A percentile compares a stretch with the other conserved stretches of the same genome.
Evolutionary conservation across 2,888 invertebrate species (phyloP).

Genomic region (Papilio elwesi): DNA sequence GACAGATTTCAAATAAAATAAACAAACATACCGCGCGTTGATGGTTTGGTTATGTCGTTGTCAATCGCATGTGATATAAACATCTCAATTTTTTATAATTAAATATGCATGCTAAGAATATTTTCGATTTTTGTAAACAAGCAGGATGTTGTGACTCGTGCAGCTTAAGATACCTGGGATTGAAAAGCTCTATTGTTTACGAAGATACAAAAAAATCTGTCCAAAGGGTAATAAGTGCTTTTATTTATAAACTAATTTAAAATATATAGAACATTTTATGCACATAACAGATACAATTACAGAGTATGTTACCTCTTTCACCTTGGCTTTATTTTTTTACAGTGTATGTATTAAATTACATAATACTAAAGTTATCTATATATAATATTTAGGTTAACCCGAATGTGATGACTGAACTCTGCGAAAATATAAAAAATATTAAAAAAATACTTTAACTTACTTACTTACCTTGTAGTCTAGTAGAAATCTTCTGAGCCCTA

Average conservation of each 20-base stretch:
- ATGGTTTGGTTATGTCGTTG: background rate
- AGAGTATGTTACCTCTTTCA: too few relatives aligned
- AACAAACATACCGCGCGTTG: slow-evolving; percentile 21
- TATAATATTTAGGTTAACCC: background rate
- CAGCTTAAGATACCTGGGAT: slow-evolving; percentile 87
- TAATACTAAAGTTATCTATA: background rate
- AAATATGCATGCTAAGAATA: slow-evolving; percentile 74
- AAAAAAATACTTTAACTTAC: too few relatives aligned
- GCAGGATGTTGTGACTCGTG: slow-evolving; percentile 88
- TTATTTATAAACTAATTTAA: too few relatives aligned
- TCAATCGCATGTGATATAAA: slow-evolving; percentile 26
- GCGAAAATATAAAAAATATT: too few relatives aligned
- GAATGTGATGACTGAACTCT: too few relatives aligned
- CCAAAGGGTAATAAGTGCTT: slow-evolving; percentile 59
- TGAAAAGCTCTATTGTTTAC: slow-evolving; percentile 83
- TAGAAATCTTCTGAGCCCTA: too few relatives aligned
- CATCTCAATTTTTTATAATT: background rate
- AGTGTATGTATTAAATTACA: too few relatives aligned
- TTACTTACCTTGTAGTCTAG: too few relatives aligned
- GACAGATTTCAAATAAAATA: background rate
- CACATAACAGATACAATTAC: too few relatives aligned
- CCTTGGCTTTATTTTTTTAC: too few relatives aligned
- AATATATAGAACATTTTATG: background rate
- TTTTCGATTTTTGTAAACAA: slow-evolving; percentile 78
- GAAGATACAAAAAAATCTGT: slow-evolving; percentile 76